These are phyloP conservation scores for Pemphigus obesinymphae DNA, from an alignment of 1,140 invertebrate species.

Conservation along the genomic window DNA sequence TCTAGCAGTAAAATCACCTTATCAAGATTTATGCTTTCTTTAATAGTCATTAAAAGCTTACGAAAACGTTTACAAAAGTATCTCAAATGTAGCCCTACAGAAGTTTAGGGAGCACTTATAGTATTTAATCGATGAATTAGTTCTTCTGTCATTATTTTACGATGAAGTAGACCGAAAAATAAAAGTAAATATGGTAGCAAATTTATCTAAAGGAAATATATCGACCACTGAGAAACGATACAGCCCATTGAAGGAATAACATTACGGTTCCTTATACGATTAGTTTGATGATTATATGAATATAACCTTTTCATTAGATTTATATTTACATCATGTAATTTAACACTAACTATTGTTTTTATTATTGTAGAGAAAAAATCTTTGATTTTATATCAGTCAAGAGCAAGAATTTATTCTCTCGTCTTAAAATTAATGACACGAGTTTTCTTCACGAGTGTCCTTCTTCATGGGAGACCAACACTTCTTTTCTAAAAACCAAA, in stretches of 20 bases:
- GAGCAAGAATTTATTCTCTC: no score
- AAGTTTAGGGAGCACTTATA: neutral
- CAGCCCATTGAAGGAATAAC: neutral
- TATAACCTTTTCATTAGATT: no score
- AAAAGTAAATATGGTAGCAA: neutral
- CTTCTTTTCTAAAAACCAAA: no score
- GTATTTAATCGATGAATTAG: conserved; percentile 6
- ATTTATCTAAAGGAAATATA: neutral
- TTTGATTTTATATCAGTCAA: no score
- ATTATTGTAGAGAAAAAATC: no score
- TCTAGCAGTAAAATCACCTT: conserved; percentile 26
- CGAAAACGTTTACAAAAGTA: conserved; percentile 38
- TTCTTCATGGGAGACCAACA: no score
- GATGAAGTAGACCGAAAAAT: neutral
- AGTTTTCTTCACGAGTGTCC: no score
- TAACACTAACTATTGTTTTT: no score
- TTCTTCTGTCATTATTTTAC: neutral
- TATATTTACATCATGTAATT: no score
- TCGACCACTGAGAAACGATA: neutral
- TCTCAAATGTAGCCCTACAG: neutral
- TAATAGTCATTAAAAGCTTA: conserved; percentile 33
- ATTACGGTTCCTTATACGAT: neutral
- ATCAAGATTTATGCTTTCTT: conserved; percentile 41
- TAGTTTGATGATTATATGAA: no score
- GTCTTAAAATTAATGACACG: no score